Conservation (phyloP, 2,113 vertebrate genomes). For the Petroica traversi region DNA sequence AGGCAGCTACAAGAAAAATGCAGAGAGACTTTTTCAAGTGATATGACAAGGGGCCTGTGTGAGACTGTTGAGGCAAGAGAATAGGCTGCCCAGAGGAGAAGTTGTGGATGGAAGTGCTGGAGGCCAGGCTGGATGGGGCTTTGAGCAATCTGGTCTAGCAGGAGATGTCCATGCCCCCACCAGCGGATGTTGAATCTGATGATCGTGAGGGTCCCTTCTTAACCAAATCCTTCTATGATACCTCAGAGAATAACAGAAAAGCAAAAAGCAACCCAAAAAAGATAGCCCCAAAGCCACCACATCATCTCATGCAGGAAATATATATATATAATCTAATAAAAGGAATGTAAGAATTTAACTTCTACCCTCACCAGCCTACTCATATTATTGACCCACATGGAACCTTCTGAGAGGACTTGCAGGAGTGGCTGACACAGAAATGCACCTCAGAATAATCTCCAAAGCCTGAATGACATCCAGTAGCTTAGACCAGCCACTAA, state of each 20-base stretch:
- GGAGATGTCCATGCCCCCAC: not conserved
- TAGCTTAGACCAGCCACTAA: not conserved
- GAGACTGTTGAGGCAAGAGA: not conserved
- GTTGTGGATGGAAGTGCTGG: not conserved
- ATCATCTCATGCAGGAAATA: not conserved
- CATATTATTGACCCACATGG: not conserved
- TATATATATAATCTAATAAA: not conserved
- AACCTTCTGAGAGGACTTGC: not conserved
- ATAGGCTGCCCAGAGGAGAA: not conserved
- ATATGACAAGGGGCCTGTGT: not conserved
- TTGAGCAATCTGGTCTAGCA: not conserved
- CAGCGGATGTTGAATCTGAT: not conserved
- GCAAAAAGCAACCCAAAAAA: not conserved
- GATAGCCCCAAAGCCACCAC: not conserved
- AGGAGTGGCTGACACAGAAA: not conserved
- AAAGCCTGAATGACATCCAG: not conserved
- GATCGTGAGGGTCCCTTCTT: not conserved
- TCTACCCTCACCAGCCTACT: not conserved
- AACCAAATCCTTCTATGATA: too few species aligned
- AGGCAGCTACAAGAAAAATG: not conserved
- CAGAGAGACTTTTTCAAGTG: not conserved
- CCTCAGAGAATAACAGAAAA: not conserved
- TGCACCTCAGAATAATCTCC: not conserved
- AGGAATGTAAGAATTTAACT: not conserved
- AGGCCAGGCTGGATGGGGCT: not conserved